Conservation (phyloP, 2,797 vertebrate species). For the Malurus splendens region DNA sequence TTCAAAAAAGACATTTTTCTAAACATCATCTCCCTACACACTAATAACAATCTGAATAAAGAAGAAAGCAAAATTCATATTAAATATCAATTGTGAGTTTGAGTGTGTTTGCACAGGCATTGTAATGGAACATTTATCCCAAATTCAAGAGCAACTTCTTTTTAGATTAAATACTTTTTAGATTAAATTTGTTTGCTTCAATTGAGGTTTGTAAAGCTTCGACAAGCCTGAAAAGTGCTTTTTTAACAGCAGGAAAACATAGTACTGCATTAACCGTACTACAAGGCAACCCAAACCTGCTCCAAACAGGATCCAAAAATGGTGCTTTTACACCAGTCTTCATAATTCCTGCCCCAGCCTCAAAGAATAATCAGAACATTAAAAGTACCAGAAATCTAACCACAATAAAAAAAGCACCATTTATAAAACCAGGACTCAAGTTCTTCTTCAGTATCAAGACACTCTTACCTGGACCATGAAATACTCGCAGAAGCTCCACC, state of each 20-base stretch:
- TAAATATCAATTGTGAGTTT: background rate
- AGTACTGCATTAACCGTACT: background rate
- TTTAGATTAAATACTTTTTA: background rate
- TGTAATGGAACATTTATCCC: background rate
- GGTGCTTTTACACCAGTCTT: background rate
- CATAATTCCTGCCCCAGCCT: background rate
- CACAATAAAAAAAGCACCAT: background rate
- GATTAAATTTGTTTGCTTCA: background rate
- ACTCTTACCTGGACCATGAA: constrained; percentile 95
- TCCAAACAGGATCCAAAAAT: background rate
- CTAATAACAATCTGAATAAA: background rate
- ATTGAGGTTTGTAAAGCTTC: background rate
- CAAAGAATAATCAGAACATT: background rate
- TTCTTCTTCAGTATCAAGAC: background rate
- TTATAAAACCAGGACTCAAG: background rate
- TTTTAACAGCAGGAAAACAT: background rate
- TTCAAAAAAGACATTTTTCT: background rate
- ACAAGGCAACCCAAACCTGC: background rate
- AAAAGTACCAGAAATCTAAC: background rate
- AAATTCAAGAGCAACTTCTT: background rate
- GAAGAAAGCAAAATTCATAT: background rate
- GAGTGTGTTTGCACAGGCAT: background rate
- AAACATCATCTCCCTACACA: background rate
- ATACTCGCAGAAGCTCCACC: constrained; percentile 98
- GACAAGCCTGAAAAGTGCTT: background rate